Evolutionary conservation across 2,797 vertebrate species (phyloP), one percentile per base, ranked within the genome.

Genomic region (Capromys pilorides): DNA sequence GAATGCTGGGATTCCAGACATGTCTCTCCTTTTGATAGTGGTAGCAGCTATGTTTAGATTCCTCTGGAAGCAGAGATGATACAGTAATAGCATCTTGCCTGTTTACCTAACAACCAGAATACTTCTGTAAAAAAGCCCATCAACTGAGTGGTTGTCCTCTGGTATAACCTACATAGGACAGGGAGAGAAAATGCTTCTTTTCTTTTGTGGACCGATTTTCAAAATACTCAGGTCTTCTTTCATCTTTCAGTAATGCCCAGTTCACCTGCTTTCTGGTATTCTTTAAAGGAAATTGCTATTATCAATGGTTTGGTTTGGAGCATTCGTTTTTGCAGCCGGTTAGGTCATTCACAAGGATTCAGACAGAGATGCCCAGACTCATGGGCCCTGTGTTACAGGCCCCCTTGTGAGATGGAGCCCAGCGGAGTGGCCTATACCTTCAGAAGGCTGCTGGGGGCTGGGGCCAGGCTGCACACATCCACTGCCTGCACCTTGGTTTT

Each of bases 261-360:
- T 67, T 75, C n/a, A 10, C 71, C 82, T 45, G 39, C 36, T 64
- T 91, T 75, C 78, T 26, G 19, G 69, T 90, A n/a, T 62, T 93
- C 77, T 86, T 22, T 82, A 90, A 39, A 22, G 62, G 45, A 57
- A 41, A 71, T 77, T 14, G 8, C 28, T 49, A 9, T 10, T 62
- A 59, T 26, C 39, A 57, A 33, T 75, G 8, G 16, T 86, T 61
- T 39, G 13, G 22, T 62, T 31, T 19, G 69, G 66, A 82, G 1
- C n/a, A 19, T 41, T 75, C 24, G 26, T 57, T 86, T 92, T 86
- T 84, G 13, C 36, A 41, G 33, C 24, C 14, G 28, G 21, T 26
- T 73, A 22, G 12, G 26, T 21, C 69, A 41, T 96, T 62, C 13
- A 31, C 19, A 0, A 69, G 39, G 62, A 31, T 62, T 49, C 13